Evolutionary conservation across 2,888 invertebrate species (phyloP), one percentile per base, ranked within the genome.

Genomic region (Ctenicera cuprea): DNA sequence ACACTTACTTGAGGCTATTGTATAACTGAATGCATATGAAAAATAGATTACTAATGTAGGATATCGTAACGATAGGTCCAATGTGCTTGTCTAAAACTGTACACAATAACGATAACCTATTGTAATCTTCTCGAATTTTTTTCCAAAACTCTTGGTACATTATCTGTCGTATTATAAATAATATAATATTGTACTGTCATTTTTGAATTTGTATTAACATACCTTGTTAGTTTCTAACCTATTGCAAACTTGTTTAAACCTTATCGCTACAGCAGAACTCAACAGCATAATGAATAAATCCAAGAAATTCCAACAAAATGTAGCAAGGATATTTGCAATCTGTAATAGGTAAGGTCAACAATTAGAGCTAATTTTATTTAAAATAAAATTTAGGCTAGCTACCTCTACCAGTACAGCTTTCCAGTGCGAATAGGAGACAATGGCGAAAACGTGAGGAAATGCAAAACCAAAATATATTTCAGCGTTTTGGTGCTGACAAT

Each of bases 11-110:
- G 72, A 93, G 88, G 33, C 91, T 92, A 79, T 92, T 89, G 81
- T 92, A 93, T 8, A 94, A 87, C 80, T 94, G 93, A 63, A 93
- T 88, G 76, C 94, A 94, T 75, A 94, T 92, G 82, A 93, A 94
- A 84, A 92, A 94, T 65, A 94, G 88, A 83, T 94, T 93, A 79
- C 91, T 93, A 18, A 90, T 86, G 78, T 92, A 93, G 0, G 93
- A 93, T 4, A 94, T 84, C 0, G 93, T 84, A 0, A 94, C 89
- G 69, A 94, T 85, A 12, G 88, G 87, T 1, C 93, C 91, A 14
- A 94, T 87, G 57, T 90, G 87, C 3, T 86, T 84, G 79, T 94
- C 92, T 3, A 93, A 88, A 18, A 87, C 87, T 50, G 89, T 88
- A 0, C 93, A 90, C 33, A 94, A 85, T 14, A 89, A 88, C 0